These are phyloP conservation scores for Eretmochelys imbricata DNA, from an alignment of 2,113 vertebrate genomes.

Conservation along the genomic window DNA sequence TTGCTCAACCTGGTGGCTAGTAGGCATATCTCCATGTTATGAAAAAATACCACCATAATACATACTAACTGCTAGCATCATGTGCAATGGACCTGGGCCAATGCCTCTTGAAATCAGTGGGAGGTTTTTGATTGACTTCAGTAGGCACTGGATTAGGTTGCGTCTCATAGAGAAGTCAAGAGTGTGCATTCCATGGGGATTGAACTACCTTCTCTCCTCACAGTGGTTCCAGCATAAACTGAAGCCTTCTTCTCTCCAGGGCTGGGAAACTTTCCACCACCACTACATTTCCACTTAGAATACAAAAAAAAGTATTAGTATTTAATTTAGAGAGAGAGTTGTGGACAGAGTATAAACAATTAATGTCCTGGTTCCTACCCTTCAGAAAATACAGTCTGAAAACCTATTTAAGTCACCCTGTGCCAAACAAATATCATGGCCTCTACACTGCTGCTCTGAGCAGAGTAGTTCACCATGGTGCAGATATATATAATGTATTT, in stretches of 20 bases:
- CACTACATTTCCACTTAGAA: not conserved
- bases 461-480: not conserved
- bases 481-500: rapidly evolving
- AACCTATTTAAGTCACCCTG: not conserved
- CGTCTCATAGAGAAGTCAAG: not conserved
- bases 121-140: not conserved
- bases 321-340: not conserved
- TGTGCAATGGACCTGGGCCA: not conserved
- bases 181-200: not conserved
- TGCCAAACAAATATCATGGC: not conserved
- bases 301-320: not conserved
- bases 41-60: not conserved
- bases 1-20: not conserved
- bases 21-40: not conserved
- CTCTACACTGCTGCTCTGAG: not conserved
- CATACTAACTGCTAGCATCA: not conserved
- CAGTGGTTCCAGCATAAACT: not conserved
- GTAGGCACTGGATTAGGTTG: not conserved
- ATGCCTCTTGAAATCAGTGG: not conserved
- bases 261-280: not conserved
- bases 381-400: conserved; percentile 50
- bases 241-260: not conserved
- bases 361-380: not conserved
- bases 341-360: not conserved
- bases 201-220: not conserved